phyloP scores from a whole-genome alignment of 2,797 vertebrate genomes.

The Botia almorhae region DNA sequence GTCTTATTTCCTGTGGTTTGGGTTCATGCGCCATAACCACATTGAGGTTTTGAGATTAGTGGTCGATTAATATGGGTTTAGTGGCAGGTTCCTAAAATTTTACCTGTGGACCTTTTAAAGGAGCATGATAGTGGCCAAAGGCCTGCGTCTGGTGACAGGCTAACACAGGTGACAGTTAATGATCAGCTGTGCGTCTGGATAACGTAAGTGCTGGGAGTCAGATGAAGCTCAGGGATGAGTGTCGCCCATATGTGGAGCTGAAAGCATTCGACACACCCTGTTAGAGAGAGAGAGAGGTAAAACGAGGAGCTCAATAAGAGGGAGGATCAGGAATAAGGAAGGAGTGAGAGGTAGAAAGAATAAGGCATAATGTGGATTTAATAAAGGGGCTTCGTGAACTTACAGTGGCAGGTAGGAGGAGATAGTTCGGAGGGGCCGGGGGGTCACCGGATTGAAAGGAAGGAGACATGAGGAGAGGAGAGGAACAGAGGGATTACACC shows the following conservation, averaged over 20 bases:
- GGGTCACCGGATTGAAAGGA: slow-evolving; percentile 3
- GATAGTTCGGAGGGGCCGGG: not conserved
- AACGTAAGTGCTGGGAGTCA: slow-evolving; percentile 26
- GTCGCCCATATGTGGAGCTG: not conserved
- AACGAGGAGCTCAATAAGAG: slow-evolving; percentile 37
- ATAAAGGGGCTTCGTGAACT: slow-evolving; percentile 73
- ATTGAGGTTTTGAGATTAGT: not conserved
- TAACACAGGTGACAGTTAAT: slow-evolving; percentile 39
- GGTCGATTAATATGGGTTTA: not conserved
- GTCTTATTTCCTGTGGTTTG: slow-evolving; percentile 25
- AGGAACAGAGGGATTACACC: slow-evolving; percentile 47
- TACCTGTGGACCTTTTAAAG: not conserved
- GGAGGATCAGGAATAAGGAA: slow-evolving; percentile 23
- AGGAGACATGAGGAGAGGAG: slow-evolving; percentile 33
- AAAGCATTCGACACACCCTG: slow-evolving; percentile 34
- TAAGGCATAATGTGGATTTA: slow-evolving; percentile 77
- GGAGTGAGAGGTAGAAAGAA: slow-evolving; percentile 42
- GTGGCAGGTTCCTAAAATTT: not conserved
- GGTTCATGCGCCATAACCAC: not conserved
- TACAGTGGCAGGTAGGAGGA: slow-evolving; percentile 59
- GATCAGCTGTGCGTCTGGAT: slow-evolving; percentile 19
- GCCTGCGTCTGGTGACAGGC: slow-evolving; percentile 21
- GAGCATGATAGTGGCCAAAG: slow-evolving; percentile 10
- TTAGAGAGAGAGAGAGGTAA: slow-evolving; percentile 34
- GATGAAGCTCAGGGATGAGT: slow-evolving; percentile 37